Evolutionary conservation across 2,888 invertebrate genomes (phyloP), one percentile per base, ranked within the genome.

Genomic region (Heliconius ismenius): DNA sequence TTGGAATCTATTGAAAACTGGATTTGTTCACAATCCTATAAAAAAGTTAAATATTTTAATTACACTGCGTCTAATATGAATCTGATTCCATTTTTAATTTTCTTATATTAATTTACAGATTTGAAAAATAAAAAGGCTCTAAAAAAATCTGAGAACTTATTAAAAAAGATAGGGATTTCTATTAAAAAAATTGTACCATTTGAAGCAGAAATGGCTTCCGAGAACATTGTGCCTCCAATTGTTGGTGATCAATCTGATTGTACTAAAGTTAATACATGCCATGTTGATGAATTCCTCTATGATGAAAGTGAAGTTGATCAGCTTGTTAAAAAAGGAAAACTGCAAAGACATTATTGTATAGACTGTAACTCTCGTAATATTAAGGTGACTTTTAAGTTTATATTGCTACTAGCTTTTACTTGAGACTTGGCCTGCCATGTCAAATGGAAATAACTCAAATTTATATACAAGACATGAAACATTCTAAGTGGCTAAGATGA

Each of bases 261-360:
- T 81, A 92, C 92, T 79, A 87, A 90, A 32, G 83, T 86, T 4
- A 94, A 95, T 74, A 95, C 95, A 4, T 89, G 95, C 21, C 96
- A 96, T 87, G 93, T 97, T 0, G 97, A 97, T 90, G 96, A 95
- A 64, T 97, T 97, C 84, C 91, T 97, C 0, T 97, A 96, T 90
- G 95, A 96, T 82, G 96, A 96, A 79, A 93, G 95, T 24, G 94
- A 95, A 79, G 89, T 96, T 18, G 95, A 96, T 73, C 81, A 88
- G 15, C 82, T 93, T 60, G 86, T 89, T 2, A 87, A 89, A 80
- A 82, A 85, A 49, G 91, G 90, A 39, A 91, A 90, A 85, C 76
- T 94, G 24, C 86, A 87, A 75, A 87, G 87, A 79, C 84, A 90
- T 81, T 93, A 90, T 79, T 94, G 94, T 80, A 62, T 85, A 24